A percentile compares a stretch with the other conserved stretches of the same genome.
Evolutionary conservation across 2,797 vertebrate species (phyloP).

Genomic region (Pangasius krempfi): DNA sequence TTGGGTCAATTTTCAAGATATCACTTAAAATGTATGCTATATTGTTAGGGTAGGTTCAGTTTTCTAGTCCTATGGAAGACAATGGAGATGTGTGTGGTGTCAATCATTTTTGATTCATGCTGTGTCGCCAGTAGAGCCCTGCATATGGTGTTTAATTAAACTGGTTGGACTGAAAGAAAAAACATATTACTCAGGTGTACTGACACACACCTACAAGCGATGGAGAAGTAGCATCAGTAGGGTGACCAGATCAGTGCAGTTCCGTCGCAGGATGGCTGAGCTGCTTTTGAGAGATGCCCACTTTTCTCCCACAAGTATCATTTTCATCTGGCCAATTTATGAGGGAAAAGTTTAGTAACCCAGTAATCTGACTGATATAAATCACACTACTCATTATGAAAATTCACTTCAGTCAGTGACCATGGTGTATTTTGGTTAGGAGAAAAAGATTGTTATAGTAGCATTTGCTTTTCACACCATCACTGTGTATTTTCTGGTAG

Average conservation of each 20-base stretch:
- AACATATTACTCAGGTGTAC: background rate
- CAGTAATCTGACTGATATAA: background rate
- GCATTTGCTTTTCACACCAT: no score
- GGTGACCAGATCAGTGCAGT: background rate
- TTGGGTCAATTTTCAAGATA: background rate
- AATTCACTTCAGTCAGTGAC: background rate
- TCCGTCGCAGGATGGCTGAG: background rate
- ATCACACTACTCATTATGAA: background rate
- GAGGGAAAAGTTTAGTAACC: background rate
- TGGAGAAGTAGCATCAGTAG: background rate
- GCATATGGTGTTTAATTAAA: conserved; percentile 3
- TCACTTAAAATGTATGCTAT: background rate
- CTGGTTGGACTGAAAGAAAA: background rate
- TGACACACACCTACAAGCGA: background rate
- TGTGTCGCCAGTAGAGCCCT: background rate
- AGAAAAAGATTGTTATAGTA: background rate
- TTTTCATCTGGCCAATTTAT: background rate
- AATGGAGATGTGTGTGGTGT: background rate
- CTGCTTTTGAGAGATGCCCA: background rate
- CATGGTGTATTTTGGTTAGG: background rate
- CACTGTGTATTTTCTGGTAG: background rate
- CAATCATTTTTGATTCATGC: background rate
- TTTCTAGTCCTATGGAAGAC: background rate
- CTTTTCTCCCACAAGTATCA: background rate
- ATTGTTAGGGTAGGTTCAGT: background rate